Base-by-base conservation (phyloP, 2,888 invertebrate species). In the Apomyelois bistriatella region DNA sequence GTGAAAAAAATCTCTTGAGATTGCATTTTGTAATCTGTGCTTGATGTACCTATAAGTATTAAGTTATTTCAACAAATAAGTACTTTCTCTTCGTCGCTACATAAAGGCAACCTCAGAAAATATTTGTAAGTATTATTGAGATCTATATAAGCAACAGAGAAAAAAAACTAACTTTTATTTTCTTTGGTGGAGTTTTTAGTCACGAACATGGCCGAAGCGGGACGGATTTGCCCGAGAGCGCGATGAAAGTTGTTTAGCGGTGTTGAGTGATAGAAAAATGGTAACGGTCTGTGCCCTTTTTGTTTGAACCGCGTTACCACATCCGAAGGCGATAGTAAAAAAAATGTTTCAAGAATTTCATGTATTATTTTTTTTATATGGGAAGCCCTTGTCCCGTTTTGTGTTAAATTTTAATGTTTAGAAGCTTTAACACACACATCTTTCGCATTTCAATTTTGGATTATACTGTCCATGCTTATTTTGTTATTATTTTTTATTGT, bases 241-340 rank as follows among this genome's bases (percentile, higher is more conserved):
- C 61, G 64, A 72, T 72, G 81, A 80, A 80, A 79, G 80, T 79
- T 75, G 70, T 61, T 58, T 60, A 49, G 37, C 47, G 30, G 73
- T 54, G 76, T 71, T 77, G 76, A 58, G 66, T 71, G 58, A 1
- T 28, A 40, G 50, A 37, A 57, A 58, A 47, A 49, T 48, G 53
- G 37, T 37, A 22, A 43, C 43, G 22, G 7, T 15, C 28, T 36
- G 9, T 9, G 52, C 37, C 17, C 2, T 10, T 42, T 51, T 16
- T 41, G 10, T 7, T 4, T 32, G 2, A 32, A 22, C 22, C 22
- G 3, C 22, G n/a, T n/a, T n/a, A n/a, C n/a, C n/a, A n/a, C n/a
- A n/a, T n/a, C n/a, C n/a, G n/a, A n/a, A n/a, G n/a, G n/a, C 28
- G 7, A 28, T 5, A 28, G 28, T 5, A 28, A 28, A 28, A 28